Conservation (phyloP, 2,888 invertebrate species). For the Parelbella ahira region DNA sequence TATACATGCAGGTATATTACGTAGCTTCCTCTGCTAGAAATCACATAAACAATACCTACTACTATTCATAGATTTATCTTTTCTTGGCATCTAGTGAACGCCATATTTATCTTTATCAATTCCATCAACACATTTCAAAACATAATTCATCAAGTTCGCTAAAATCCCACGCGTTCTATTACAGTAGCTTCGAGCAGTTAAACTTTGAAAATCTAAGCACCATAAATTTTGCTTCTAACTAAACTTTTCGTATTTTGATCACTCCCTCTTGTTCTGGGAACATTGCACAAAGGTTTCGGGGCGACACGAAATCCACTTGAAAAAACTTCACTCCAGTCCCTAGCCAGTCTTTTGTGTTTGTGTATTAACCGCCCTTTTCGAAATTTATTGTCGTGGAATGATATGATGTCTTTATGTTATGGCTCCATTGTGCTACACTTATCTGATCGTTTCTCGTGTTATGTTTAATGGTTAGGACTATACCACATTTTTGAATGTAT, state of each 20-base stretch:
- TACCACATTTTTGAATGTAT: conserved; percentile 34
- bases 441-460: conserved; percentile 72
- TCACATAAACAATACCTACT: background rate
- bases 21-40: background rate
- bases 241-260: conserved; percentile 61
- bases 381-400: conserved; percentile 75
- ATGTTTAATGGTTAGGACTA: conserved; percentile 54
- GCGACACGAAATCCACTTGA: conserved; percentile 50
- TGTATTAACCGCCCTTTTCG: conserved; percentile 68
- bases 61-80: background rate
- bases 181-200: conserved; percentile 12
- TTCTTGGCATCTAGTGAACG: background rate
- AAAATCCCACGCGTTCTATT: conserved; percentile 7
- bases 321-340: conserved; percentile 56
- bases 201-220: conserved; percentile 22
- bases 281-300: conserved; percentile 50
- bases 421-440: conserved; percentile 69
- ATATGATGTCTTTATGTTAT: conserved; percentile 78
- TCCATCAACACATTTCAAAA: conserved; percentile 1
- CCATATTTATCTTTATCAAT: background rate
- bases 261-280: conserved; percentile 72
- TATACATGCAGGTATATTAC: conserved; percentile 3
- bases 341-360: conserved; percentile 63
- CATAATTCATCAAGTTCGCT: conserved; percentile 9
- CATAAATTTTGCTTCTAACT: conserved; percentile 33